Conservation (phyloP, 2,888 invertebrate species). For the Agrotis exclamationis region DNA sequence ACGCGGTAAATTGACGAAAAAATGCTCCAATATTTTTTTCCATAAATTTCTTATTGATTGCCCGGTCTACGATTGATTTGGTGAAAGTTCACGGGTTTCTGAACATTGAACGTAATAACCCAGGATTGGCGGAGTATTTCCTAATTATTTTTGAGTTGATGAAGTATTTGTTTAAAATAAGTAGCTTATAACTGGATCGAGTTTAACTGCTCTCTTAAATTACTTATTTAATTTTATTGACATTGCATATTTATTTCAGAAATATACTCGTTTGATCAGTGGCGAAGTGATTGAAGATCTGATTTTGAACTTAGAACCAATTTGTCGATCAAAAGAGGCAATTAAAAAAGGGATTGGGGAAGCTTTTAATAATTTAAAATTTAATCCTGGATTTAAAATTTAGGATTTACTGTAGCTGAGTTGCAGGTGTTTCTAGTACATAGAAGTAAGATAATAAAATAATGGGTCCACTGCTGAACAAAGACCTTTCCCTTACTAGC, state of each 20-base stretch:
- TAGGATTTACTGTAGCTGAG: background rate
- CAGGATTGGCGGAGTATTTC: slow-evolving; percentile 42
- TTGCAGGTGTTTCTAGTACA: background rate
- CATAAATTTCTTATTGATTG: slow-evolving; percentile 71
- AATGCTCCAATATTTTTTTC: slow-evolving; percentile 70
- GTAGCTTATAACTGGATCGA: slow-evolving; percentile 28
- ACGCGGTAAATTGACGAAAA: slow-evolving; percentile 71
- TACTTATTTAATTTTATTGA: slow-evolving; percentile 32
- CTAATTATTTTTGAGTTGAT: slow-evolving; percentile 56
- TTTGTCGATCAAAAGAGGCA: slow-evolving; percentile 32
- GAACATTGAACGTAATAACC: slow-evolving; percentile 50
- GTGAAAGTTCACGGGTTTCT: slow-evolving; percentile 56
- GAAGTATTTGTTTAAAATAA: slow-evolving; percentile 46
- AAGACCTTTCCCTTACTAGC: no score
- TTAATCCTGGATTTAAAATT: slow-evolving; percentile 2
- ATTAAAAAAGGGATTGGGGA: slow-evolving; percentile 29
- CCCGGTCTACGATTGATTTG: slow-evolving; percentile 58
- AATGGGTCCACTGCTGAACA: no score
- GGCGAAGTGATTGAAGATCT: slow-evolving; percentile 22
- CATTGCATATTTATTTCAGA: slow-evolving; percentile 16
- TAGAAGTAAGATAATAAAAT: no score
- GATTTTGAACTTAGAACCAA: slow-evolving; percentile 39
- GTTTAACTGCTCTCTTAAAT: slow-evolving; percentile 40
- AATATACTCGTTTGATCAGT: slow-evolving; percentile 38
- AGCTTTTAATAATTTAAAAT: slow-evolving; percentile 14